phyloP scores from a whole-genome alignment of 2,113 vertebrate species.

The Tachuris rubrigastra region DNA sequence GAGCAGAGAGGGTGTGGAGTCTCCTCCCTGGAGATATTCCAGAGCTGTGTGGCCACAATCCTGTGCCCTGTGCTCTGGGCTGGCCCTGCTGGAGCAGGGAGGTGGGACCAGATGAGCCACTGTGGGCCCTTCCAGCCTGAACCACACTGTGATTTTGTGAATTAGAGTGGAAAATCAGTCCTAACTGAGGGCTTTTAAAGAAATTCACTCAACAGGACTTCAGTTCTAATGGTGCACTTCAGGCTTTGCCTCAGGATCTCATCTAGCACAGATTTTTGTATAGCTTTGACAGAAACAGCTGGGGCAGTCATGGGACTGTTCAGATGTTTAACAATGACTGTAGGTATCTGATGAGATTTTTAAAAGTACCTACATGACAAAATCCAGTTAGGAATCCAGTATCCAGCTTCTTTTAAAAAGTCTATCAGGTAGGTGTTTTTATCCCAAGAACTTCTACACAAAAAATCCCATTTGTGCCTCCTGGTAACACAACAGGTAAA shows the following conservation, averaged over 20 bases:
- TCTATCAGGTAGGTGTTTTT: background rate
- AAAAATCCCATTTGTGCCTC: background rate
- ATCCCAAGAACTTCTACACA: background rate
- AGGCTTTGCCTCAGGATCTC: background rate
- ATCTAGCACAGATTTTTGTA: background rate
- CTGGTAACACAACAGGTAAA: background rate
- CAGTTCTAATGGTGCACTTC: background rate
- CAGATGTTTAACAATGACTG: background rate
- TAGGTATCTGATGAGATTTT: background rate
- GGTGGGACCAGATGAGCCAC: background rate
- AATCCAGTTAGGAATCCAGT: background rate
- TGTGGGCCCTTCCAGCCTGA: background rate
- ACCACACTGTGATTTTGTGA: accelerated
- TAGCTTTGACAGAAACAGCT: background rate
- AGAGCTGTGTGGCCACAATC: background rate
- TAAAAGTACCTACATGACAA: background rate
- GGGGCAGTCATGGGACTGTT: background rate
- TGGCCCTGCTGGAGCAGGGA: background rate
- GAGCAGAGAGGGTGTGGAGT: background rate
- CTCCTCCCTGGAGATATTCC: background rate
- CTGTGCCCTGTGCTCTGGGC: background rate
- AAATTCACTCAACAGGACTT: background rate
- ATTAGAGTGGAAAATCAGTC: background rate
- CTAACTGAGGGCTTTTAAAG: background rate
- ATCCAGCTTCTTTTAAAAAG: background rate